A percentile compares a stretch with the other conserved stretches of the same genome.
phyloP scores from a whole-genome alignment of 1,140 invertebrate genomes.

The Wasmannia auropunctata region DNA sequence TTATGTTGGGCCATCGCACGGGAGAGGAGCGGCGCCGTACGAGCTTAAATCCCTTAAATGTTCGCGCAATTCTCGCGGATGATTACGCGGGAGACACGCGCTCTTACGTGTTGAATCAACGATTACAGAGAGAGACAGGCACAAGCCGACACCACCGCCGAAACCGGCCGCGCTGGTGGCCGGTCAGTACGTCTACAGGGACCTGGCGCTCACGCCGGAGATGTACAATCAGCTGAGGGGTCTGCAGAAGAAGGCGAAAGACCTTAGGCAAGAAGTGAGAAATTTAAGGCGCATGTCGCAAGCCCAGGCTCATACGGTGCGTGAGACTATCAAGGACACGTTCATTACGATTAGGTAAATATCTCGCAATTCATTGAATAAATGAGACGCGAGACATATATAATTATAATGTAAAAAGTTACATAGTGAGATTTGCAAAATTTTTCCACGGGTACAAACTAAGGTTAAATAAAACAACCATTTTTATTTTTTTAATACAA shows the following conservation, averaged over 20 bases:
- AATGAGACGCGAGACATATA: neutral
- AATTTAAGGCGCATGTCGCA: conserved; percentile 95
- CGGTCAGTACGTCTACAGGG: conserved; percentile 88
- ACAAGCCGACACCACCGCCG: conserved; percentile 94
- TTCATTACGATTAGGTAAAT: conserved; percentile 92
- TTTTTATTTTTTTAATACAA: no score
- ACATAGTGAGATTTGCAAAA: neutral
- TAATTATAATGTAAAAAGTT: neutral
- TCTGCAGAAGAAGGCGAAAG: conserved; percentile 95
- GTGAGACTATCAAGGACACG: conserved; percentile 95
- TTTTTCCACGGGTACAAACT: no score
- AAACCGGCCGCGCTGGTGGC: conserved; percentile 91
- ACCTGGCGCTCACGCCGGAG: conserved; percentile 91
- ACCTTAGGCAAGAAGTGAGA: conserved; percentile 94
- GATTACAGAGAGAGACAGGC: conserved; percentile 90
- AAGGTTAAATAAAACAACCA: no score
- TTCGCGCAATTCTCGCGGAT: neutral
- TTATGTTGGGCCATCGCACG: conserved; percentile 46
- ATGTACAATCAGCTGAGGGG: conserved; percentile 94
- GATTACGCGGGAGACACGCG: neutral
- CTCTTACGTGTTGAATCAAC: conserved; percentile 13
- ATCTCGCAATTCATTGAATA: neutral
- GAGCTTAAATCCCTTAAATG: conserved; percentile 48
- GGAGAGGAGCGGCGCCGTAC: neutral
- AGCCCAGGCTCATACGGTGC: conserved; percentile 94